Base-by-base conservation (phyloP, 2,888 invertebrate genomes). In the Tortrix viridana region DNA sequence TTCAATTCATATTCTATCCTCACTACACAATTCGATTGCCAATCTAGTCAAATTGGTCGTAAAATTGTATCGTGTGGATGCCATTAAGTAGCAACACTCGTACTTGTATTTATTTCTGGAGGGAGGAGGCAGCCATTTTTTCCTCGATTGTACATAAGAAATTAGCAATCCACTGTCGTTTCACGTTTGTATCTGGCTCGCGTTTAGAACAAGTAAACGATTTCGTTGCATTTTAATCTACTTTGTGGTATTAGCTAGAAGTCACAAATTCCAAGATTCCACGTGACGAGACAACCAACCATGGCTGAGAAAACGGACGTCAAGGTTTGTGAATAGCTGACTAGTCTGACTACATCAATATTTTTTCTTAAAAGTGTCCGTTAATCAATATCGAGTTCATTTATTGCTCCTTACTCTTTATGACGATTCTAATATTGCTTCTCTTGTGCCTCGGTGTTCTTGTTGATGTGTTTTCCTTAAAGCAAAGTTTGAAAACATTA, bases 221-320 rank as follows among this genome's bases (percentile, higher is more conserved):
- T 41, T 12, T 46, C 6, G 18, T 32, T 43, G 41, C 26, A 53
- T 52, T 57, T 53, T 12, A 37, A 44, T 19, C 9, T 26, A 37
- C 32, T 32, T 44, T 22, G 19, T 56, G 50, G 56, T 52, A 19
- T 57, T 47, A 32, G n/a, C 5, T 7, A 41, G 19, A 57, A 47
- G n/a, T 4, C 23, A 19, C 20, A 3, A 18, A 18, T 22, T 18
- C 23, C 41, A 48, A 58, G 50, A 62, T 44, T 59, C 49, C 44
- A 48, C 59, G 14, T 41, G 41, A 50, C 59, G 47, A 19, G 19
- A 48, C 63, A 47, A 56, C 48, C 26, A 38, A 69, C 50, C 55
- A 89, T 90, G 90, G 84, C 87, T 64, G 88, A 86, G 74, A 83
- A 84, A 63, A 69, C 79, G 41, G 82, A 83, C 67, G 67, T 78